phyloP scores from a whole-genome alignment of 1,140 invertebrate genomes.

The Drosophila repletoides region DNA sequence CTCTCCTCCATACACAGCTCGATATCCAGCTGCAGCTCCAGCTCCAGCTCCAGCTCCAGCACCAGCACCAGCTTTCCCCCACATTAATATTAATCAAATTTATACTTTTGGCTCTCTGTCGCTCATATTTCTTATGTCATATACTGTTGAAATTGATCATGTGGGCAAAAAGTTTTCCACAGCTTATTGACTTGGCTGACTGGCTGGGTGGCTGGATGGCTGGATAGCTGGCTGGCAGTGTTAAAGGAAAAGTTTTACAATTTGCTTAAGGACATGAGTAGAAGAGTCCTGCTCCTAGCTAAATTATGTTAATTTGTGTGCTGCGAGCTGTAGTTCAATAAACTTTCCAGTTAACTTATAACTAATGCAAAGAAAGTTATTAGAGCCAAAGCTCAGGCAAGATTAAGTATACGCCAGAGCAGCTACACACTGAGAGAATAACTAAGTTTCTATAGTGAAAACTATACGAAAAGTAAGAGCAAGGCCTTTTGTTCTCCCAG shows the following conservation, averaged over 20 bases:
- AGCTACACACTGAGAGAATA: no score
- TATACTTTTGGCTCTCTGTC: conserved; percentile 29
- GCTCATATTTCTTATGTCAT: conserved; percentile 22
- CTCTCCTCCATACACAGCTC: no score
- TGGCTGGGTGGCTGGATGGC: no score
- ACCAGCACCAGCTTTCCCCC: not conserved
- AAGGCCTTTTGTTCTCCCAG: no score
- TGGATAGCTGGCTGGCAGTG: no score
- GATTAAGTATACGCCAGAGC: conserved; percentile 59
- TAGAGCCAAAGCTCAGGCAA: conserved; percentile 5
- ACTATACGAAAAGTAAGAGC: no score
- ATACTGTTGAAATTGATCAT: conserved; percentile 55
- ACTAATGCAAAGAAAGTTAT: conserved; percentile 59
- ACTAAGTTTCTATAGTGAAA: no score
- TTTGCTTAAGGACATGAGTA: conserved; percentile 30
- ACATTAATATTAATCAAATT: conserved; percentile 75
- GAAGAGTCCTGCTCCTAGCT: conserved; percentile 46
- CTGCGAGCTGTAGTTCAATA: conserved; percentile 36
- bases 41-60: not conserved
- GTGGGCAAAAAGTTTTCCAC: conserved; percentile 46
- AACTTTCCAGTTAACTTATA: conserved; percentile 53
- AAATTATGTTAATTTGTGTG: conserved; percentile 71
- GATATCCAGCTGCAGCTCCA: not conserved
- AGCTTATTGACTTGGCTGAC: conserved; percentile 75
- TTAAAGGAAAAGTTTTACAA: conserved; percentile 57